Conservation (phyloP, 1,140 invertebrate genomes). For the Drosophila bocqueti region DNA sequence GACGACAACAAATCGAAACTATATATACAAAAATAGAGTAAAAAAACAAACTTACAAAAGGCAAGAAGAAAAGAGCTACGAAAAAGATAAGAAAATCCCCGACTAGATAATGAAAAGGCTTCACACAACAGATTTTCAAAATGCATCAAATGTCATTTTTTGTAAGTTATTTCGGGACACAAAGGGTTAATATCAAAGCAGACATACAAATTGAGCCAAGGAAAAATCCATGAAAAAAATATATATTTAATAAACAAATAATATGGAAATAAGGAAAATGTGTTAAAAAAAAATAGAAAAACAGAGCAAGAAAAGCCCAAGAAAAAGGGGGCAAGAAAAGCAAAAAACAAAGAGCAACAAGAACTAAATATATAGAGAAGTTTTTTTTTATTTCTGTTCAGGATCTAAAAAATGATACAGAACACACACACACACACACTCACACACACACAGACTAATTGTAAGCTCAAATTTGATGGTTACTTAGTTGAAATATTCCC, state of each 20-base stretch:
- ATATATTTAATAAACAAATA: conserved; percentile 1
- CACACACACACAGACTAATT: conserved; percentile 21
- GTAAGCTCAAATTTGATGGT: conserved; percentile 29
- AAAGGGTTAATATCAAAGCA: conserved; percentile 21
- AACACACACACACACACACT: conserved; percentile 1
- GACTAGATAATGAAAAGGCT: conserved; percentile 11
- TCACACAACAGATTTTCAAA: conserved; percentile 7
- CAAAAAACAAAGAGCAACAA: conserved; percentile 32
- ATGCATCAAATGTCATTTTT: conserved; percentile 12
- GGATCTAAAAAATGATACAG: conserved; percentile 29
- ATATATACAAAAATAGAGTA: background rate
- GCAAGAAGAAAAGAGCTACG: background rate
- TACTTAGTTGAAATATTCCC: conserved; percentile 43
- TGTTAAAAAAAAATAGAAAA: conserved; percentile 20
- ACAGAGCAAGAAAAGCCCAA: conserved; percentile 4
- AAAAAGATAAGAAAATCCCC: background rate
- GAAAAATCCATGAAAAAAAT: conserved; percentile 23
- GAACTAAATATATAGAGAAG: conserved; percentile 18
- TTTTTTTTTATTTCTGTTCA: conserved; percentile 26
- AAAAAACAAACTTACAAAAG: background rate
- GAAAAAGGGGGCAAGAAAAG: conserved; percentile 15
- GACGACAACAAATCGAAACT: conserved; percentile 6
- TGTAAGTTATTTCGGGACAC: conserved; percentile 28
- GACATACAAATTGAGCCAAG: conserved; percentile 51
- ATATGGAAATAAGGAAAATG: conserved; percentile 5